A percentile compares a stretch with the other conserved stretches of the same genome.
These are phyloP conservation scores for Bhutanitis thaidina DNA, from an alignment of 2,888 invertebrate genomes.

Conservation along the genomic window DNA sequence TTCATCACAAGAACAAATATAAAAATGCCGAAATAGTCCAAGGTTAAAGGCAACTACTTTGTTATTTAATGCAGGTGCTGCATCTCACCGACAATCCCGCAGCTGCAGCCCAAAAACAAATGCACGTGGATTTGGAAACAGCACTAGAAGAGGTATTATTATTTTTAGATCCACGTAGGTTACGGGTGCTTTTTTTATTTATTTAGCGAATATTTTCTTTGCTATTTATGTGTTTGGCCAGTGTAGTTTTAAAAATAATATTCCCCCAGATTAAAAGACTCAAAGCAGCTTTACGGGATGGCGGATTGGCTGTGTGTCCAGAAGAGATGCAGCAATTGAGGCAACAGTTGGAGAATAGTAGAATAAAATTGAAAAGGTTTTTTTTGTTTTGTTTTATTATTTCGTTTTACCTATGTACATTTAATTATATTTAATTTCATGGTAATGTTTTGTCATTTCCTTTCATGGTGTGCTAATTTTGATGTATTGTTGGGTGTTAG, in stretches of 20 bases:
- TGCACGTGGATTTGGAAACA: slow-evolving; percentile 83
- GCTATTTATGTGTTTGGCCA: background rate
- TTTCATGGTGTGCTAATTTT: too few species aligned
- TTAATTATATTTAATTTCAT: too few species aligned
- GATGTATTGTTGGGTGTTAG: too few species aligned
- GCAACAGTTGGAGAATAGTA: slow-evolving; percentile 82
- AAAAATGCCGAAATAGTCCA: too few species aligned
- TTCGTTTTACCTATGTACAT: too few species aligned
- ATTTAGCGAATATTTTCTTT: slow-evolving; percentile 13
- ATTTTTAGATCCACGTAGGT: background rate
- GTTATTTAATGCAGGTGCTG: slow-evolving; percentile 60
- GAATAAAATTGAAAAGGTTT: slow-evolving; percentile 81
- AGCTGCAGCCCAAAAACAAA: slow-evolving; percentile 82
- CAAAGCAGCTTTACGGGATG: slow-evolving; percentile 72
- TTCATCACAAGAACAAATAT: too few species aligned
- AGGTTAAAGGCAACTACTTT: too few species aligned
- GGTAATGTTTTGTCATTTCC: too few species aligned
- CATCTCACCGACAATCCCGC: slow-evolving; percentile 88
- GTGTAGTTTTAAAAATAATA: slow-evolving; percentile 12
- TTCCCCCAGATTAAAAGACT: slow-evolving; percentile 76
- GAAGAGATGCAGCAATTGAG: slow-evolving; percentile 76
- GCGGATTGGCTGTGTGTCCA: slow-evolving; percentile 44
- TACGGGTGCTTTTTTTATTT: background rate
- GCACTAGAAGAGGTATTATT: slow-evolving; percentile 84
- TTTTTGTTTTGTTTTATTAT: background rate